Evolutionary conservation across 2,888 invertebrate genomes (phyloP), one percentile per base, ranked within the genome.

Genomic region (Drosophila vallismaia): DNA sequence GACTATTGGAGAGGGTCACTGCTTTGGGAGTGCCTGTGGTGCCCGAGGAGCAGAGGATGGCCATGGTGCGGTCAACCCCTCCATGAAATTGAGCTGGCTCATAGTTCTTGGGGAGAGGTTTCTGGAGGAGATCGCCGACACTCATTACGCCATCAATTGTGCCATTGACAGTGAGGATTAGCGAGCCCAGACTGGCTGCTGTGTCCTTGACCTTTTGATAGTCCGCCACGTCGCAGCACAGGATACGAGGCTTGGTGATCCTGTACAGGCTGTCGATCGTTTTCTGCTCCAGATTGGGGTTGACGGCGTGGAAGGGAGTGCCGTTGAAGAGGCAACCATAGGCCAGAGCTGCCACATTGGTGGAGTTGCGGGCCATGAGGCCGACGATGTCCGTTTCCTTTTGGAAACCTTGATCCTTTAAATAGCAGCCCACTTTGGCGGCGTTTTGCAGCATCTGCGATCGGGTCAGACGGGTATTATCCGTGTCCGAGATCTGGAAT

Each of bases 1-100:
- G 81, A 4, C 88, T 84, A 14, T 84, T 84, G 2, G 83, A 76
- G 14, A 84, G 63, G 7, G 84, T 88, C 3, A 90, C 89, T 1
- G 90, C 91, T 60, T 91, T 91, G 6, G 91, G 89, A 0, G 77
- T 70, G 0, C 90, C 91, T 0, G 91, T 91, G 4, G 91, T 90
- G n/a, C 91, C 91, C 3, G 90, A 91, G 54, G 89, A 90, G 79
- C 79, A 90, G 10, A 91, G 58, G 29, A 91, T 89, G 79, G 82
- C 83, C 77, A 84, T 57, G 12, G 54, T 82, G 7, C 83, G 79
- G 62, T 84, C 76, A 1, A 68, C 58, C 36, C 86, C 87, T 0
- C 58, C 50, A 4, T 55, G 7, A 7, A 79, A 77, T 44, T 55
- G 53, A 4, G 52, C 19, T 0, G 87, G 83, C 24, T 67, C 46